Conservation (phyloP, 2,797 vertebrate species). For the Tapirus indicus region DNA sequence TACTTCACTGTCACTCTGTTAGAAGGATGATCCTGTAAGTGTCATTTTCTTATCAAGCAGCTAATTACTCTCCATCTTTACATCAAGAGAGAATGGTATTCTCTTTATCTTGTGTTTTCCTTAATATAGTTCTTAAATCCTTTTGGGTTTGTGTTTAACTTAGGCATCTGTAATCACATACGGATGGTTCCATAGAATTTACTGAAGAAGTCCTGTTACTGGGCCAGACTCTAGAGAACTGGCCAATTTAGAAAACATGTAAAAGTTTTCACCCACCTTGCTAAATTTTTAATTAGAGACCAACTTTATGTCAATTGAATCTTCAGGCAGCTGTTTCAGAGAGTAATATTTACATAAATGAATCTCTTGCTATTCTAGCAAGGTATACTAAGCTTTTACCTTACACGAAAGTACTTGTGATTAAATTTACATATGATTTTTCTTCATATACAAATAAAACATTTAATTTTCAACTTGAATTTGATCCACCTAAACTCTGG, state of each 20-base stretch:
- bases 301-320: neutral
- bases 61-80: conserved; percentile 59
- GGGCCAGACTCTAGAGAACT: conserved; percentile 9
- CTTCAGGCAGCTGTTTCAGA: conserved; percentile 60
- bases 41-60: conserved; percentile 42
- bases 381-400: conserved; percentile 45
- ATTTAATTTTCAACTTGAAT: conserved; percentile 58
- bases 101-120: conserved; percentile 51
- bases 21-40: conserved; percentile 18
- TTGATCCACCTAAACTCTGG: conserved; percentile 21
- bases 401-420: conserved; percentile 22
- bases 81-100: neutral
- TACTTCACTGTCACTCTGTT: neutral
- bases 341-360: conserved; percentile 48
- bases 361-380: conserved; percentile 12
- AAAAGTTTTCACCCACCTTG: conserved; percentile 12
- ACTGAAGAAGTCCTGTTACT: conserved; percentile 27
- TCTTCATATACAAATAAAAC: conserved; percentile 59
- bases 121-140: conserved; percentile 37
- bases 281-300: conserved; percentile 56
- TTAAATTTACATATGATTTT: conserved; percentile 62
- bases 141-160: conserved; percentile 56
- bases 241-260: neutral
- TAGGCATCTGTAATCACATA: neutral
- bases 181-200: conserved; percentile 9